These are phyloP conservation scores for Pegoplata infirma DNA, from an alignment of 2,888 invertebrate species.

Conservation along the genomic window DNA sequence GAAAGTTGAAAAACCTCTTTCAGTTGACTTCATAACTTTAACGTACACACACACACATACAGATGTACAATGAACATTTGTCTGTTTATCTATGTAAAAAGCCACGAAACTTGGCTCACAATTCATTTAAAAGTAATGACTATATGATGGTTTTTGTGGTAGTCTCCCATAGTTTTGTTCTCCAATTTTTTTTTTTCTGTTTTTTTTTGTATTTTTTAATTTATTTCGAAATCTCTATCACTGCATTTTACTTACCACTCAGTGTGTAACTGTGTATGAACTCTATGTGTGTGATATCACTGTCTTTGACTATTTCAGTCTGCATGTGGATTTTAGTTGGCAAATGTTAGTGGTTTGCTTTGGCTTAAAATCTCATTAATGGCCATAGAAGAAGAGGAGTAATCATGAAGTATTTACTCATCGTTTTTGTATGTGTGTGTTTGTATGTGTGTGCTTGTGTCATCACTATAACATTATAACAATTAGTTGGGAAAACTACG, in stretches of 20 bases:
- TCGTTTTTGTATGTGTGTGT: too few relatives aligned
- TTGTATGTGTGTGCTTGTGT: too few relatives aligned
- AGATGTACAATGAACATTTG: background rate
- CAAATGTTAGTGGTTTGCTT: constrained; percentile 50
- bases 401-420: constrained; percentile 10
- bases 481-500: constrained; percentile 47
- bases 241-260: constrained; percentile 24
- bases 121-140: constrained; percentile 59
- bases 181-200: too few relatives aligned
- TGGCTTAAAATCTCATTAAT: constrained; percentile 63
- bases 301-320: constrained; percentile 8
- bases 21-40: constrained; percentile 36
- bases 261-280: background rate
- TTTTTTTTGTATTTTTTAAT: too few relatives aligned
- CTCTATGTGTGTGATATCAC: background rate
- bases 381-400: constrained; percentile 27
- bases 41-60: too few relatives aligned
- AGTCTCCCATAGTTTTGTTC: too few relatives aligned
- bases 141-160: constrained; percentile 49
- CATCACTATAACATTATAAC: constrained; percentile 24
- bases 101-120: constrained; percentile 52
- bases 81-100: constrained; percentile 13
- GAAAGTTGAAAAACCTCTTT: constrained; percentile 9
- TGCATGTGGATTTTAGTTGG: constrained; percentile 48
- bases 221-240: constrained; percentile 34